These are phyloP conservation scores for Drepana arcuata DNA, from an alignment of 1,140 invertebrate species.

Conservation along the genomic window DNA sequence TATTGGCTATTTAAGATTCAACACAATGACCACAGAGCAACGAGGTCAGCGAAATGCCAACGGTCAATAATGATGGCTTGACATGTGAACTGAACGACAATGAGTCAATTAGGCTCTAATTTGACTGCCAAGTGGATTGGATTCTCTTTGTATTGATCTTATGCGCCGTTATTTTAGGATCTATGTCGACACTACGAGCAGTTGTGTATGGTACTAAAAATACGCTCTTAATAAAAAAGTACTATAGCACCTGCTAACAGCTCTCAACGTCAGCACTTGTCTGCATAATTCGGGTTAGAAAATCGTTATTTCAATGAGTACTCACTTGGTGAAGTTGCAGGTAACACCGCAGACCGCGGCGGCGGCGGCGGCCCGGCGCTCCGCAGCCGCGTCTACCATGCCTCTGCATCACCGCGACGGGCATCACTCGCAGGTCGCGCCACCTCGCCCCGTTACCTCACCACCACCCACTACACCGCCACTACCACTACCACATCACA, in stretches of 20 bases:
- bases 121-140: conserved; percentile 17
- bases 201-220: too few species aligned
- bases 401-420: conserved; percentile 61
- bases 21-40: conserved; percentile 47
- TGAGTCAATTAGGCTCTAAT: conserved; percentile 39
- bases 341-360: conserved; percentile 42
- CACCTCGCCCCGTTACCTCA: conserved; percentile 17
- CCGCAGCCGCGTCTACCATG: conserved; percentile 68
- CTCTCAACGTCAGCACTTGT: too few species aligned
- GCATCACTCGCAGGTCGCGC: conserved; percentile 46
- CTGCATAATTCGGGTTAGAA: too few species aligned
- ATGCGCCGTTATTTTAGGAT: too few species aligned
- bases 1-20: too few species aligned
- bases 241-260: too few species aligned
- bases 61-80: conserved; percentile 45
- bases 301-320: too few species aligned
- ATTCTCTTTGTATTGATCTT: too few species aligned
- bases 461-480: conserved; percentile 30
- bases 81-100: conserved; percentile 42
- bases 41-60: conserved; percentile 44
- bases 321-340: conserved; percentile 60
- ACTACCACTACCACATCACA: conserved; percentile 42
- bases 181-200: too few species aligned
- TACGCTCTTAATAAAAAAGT: too few species aligned
- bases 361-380: conserved; percentile 53